phyloP scores from a whole-genome alignment of 2,797 vertebrate species.

The Leptodactylus fallax region DNA sequence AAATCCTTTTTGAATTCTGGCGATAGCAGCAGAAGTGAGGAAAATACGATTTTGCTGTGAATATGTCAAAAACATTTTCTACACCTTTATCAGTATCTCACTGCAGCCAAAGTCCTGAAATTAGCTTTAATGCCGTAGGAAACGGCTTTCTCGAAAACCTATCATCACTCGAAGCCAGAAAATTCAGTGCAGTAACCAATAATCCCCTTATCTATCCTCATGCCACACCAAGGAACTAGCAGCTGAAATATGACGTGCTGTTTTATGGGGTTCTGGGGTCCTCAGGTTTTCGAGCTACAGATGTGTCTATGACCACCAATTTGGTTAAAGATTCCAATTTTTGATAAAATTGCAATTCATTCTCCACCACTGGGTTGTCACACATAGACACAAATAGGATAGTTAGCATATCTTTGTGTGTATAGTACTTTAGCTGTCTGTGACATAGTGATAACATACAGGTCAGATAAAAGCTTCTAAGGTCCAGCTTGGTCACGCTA shows the following conservation, averaged over 20 bases:
- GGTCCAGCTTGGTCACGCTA: too few species aligned
- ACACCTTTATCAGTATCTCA: conserved; percentile 13
- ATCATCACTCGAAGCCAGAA: not conserved
- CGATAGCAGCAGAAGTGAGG: not conserved
- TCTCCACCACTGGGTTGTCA: too few species aligned
- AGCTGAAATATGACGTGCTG: not conserved
- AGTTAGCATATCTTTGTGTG: too few species aligned
- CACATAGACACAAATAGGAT: too few species aligned
- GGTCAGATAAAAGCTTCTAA: too few species aligned
- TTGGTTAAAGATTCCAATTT: too few species aligned
- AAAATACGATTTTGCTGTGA: not conserved
- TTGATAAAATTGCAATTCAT: too few species aligned
- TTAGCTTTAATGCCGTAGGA: not conserved
- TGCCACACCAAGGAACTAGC: not conserved
- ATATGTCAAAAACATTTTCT: conserved; percentile 8
- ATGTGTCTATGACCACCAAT: too few species aligned
- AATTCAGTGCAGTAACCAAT: not conserved
- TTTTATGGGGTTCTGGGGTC: not conserved
- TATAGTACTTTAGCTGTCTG: too few species aligned
- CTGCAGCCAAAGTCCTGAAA: not conserved
- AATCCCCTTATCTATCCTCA: not conserved
- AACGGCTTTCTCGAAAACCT: not conserved
- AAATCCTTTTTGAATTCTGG: not conserved
- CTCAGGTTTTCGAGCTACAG: not conserved
- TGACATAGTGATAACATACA: too few species aligned